Evolutionary conservation across 2,888 invertebrate genomes (phyloP), one percentile per base, ranked within the genome.

Genomic region (Meteorus cinctellus): DNA sequence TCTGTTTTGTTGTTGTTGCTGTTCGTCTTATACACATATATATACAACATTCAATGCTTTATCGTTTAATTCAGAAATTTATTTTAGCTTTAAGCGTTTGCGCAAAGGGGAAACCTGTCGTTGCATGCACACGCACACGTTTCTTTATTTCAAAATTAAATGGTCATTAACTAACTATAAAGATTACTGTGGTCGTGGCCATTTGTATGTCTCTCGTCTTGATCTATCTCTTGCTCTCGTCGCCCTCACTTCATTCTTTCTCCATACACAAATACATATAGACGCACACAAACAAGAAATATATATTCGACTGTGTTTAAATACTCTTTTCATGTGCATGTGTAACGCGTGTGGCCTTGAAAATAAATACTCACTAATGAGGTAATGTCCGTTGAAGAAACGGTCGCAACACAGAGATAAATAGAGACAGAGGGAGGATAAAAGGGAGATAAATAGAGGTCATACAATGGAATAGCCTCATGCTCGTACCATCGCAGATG

Each of bases 361-460:
- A 80, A 79, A 80, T 77, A 80, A 79, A 80, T 80, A 79, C 80
- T 77, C 79, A 77, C 80, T 80, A 80, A 80, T 80, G 80, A 80
- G 77, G 78, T 78, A 78, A 80, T 72, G 77, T 48, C 51, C 71
- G 62, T n/a, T n/a, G 36, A 59, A 60, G 36, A 19, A 29, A 16
- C 55, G 36, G 29, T 34, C 16, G 36, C 51, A 71, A 71, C 24
- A 16, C 2, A 69, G 34, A 19, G 24, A 27, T 41, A 41, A 41
- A 41, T 10, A 41, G 41, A 48, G 16, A 24, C 29, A 67, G n/a
- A 27, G 48, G 19, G 55, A 68, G 34, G 48, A 48, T 68, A 45
- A 72, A 63, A 72, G 16, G 45, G 31, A 27, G 63, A 71, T 29
- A 68, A 68, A 34, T 27, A 45, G 45, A 45, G 55, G 19, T 55